These are phyloP conservation scores for Hippocampus comes DNA, from an alignment of 2,113 vertebrate genomes.

Conservation along the genomic window DNA sequence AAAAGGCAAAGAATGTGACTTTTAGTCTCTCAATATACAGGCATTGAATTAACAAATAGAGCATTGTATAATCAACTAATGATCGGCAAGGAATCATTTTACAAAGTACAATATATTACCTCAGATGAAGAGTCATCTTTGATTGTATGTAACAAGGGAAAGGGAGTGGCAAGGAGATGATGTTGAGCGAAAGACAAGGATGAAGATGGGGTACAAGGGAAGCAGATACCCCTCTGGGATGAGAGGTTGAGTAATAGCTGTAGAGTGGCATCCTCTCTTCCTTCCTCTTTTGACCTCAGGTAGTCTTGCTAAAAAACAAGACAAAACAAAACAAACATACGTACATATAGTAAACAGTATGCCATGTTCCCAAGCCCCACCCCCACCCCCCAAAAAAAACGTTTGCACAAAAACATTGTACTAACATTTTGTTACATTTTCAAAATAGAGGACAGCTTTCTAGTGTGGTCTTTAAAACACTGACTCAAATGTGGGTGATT, in stretches of 20 bases:
- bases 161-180: slow-evolving; percentile 61
- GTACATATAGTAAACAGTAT: no score
- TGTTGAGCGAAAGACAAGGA: slow-evolving; percentile 38
- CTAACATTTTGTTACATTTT: no score
- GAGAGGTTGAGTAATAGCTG: slow-evolving; percentile 85
- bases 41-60: not conserved
- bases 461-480: no score
- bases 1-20: not conserved
- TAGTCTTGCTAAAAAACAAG: slow-evolving; percentile 51
- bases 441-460: no score
- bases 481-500: no score
- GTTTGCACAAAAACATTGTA: no score
- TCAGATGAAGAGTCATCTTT: slow-evolving; percentile 78
- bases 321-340: not conserved
- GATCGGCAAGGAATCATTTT: not conserved
- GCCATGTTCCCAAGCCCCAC: no score
- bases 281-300: slow-evolving; percentile 52
- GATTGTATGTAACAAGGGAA: slow-evolving; percentile 76
- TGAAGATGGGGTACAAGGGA: slow-evolving; percentile 69
- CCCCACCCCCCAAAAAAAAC: no score
- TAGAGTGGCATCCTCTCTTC: slow-evolving; percentile 80
- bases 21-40: not conserved
- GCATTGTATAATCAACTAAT: not conserved
- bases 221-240: slow-evolving; percentile 78
- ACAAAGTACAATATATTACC: slow-evolving; percentile 32